Conservation (phyloP, 2,113 vertebrate species). For the Rhabdornis inornatus region DNA sequence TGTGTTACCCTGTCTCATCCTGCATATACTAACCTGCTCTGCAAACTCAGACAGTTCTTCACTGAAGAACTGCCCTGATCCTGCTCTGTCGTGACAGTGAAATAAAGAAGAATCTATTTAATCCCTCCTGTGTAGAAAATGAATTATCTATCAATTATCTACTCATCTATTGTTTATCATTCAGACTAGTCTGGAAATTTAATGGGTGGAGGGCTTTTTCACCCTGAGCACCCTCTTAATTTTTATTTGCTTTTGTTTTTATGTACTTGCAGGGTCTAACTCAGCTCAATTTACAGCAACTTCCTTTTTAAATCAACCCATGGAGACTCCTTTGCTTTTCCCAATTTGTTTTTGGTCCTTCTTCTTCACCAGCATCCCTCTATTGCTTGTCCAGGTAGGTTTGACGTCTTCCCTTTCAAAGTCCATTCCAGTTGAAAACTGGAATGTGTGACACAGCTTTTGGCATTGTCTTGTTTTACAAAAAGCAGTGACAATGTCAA, state of each 20-base stretch:
- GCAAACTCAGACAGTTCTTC: not conserved
- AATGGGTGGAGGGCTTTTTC: not conserved
- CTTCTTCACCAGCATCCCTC: not conserved
- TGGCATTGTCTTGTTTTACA: not conserved
- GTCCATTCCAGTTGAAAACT: not conserved
- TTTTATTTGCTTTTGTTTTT: not conserved
- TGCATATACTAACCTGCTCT: fast-evolving
- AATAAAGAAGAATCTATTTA: not conserved
- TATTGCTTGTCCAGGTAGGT: not conserved
- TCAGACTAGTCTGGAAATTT: not conserved
- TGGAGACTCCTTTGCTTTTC: not conserved
- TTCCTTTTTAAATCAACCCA: not conserved
- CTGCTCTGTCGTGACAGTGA: not conserved
- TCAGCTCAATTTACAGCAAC: not conserved
- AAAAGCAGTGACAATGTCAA: not conserved
- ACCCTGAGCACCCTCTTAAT: not conserved
- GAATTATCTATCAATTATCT: not conserved
- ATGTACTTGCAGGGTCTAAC: not conserved
- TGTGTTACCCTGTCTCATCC: not conserved
- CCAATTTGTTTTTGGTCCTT: not conserved
- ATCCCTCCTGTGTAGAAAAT: not conserved
- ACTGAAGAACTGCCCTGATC: not conserved
- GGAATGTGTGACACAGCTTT: not conserved
- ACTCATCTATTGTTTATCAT: not conserved
- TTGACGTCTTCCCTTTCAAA: not conserved